Base-by-base conservation (phyloP, 2,888 invertebrate genomes). In the Tromatobia lineatoria region DNA sequence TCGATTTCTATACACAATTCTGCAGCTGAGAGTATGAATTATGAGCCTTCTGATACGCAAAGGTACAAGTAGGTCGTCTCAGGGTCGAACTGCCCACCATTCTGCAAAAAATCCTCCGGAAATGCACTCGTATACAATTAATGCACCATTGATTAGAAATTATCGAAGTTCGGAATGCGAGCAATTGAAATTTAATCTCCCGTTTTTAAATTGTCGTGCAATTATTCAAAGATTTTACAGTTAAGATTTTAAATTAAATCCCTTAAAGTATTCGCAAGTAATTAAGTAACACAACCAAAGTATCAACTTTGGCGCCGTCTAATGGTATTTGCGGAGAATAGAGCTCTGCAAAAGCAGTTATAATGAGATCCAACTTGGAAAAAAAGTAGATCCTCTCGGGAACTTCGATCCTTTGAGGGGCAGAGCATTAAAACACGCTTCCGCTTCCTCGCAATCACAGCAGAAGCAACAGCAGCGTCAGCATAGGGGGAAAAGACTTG, bases 361-460 rank as follows among this genome's bases (percentile, higher is more conserved):
- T 70, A 70, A 79, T 38, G 74, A 83, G 79, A 75, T 57, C 29
- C 47, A 7, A 25, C 59, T 8, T n/a, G 18, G 15, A 45, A 54
- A 57, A 66, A 15, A 45, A 47, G 38, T 64, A 34, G 66, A 78
- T 75, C 54, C 57, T 78, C 78, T 29, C 45, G 77, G 61, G 83
- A 80, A 73, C 61, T 66, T 77, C 54, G 83, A 74, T 80, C 64
- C 52, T 74, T 74, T 13, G 64, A 74, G 69, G 47, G 77, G 80
- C 77, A 70, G 50, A 47, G 74, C 73, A 83, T 78, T 77, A 71
- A 71, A 80, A 67, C 25, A 66, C 64, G 52, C 74, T 83, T 85
- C 80, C 85, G 74, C 80, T 75, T 83, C 77, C 80, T 85, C 77
- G 71, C 78, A 64, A 83, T 80, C 83, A 75, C 64, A 74, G 70